phyloP scores from a whole-genome alignment of 2,888 invertebrate genomes.

The Habrosyne pyritoides region DNA sequence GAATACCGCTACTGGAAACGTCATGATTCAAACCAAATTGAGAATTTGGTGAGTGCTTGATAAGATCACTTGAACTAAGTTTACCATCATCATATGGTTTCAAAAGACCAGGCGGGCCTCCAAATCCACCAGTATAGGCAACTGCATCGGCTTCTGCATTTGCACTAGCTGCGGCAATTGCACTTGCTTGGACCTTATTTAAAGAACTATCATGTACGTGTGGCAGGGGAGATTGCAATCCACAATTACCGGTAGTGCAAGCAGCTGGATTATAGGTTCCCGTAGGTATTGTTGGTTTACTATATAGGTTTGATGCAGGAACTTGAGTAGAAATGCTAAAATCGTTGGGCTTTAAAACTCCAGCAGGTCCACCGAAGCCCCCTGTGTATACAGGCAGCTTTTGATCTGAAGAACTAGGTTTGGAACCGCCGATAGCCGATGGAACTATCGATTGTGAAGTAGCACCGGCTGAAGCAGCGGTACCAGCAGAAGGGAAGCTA shows the following conservation, averaged over 20 bases:
- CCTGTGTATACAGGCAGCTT: constrained; percentile 13
- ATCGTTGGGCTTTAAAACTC: constrained; percentile 26
- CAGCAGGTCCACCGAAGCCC: constrained; percentile 34
- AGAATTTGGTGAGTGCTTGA: constrained; percentile 17
- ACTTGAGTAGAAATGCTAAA: constrained; percentile 12
- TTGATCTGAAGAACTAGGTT: background rate
- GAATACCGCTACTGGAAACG: constrained; percentile 19
- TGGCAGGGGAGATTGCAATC: constrained; percentile 19
- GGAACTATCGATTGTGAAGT: background rate
- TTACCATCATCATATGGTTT: constrained; percentile 65
- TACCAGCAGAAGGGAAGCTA: background rate
- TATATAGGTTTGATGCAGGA: constrained; percentile 2
- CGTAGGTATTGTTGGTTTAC: background rate
- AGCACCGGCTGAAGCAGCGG: background rate
- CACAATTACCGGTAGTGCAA: constrained; percentile 40
- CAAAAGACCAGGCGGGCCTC: constrained; percentile 72
- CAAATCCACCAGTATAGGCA: constrained; percentile 70
- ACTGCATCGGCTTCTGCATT: constrained; percentile 43
- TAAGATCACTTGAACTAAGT: constrained; percentile 21
- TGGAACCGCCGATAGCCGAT: background rate
- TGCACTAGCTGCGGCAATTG: constrained; percentile 38
- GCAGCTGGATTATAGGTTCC: constrained; percentile 13
- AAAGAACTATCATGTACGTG: constrained; percentile 13
- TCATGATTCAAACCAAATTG: constrained; percentile 23
- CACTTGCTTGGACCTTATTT: constrained; percentile 23